These are phyloP conservation scores for Lethenteron reissneri DNA, from an alignment of 2,113 vertebrate species.

Conservation along the genomic window DNA sequence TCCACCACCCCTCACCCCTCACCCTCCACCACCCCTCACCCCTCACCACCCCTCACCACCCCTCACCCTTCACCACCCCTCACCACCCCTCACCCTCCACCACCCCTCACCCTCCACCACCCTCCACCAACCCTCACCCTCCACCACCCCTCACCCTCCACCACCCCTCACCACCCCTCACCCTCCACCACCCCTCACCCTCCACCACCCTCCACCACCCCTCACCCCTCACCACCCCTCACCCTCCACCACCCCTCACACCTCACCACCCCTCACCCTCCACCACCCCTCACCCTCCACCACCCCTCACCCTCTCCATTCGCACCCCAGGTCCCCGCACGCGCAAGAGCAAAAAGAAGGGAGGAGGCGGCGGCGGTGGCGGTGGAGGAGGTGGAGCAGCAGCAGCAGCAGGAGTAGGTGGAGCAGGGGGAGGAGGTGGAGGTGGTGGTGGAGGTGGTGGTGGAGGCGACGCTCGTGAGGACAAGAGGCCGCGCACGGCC, in stretches of 20 bases:
- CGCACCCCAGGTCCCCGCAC: constrained; percentile 63
- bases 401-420: too few species aligned
- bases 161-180: constrained; percentile 1
- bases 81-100: background rate
- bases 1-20: too few species aligned
- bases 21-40: too few species aligned
- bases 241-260: background rate
- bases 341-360: constrained; percentile 91
- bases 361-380: constrained; percentile 12
- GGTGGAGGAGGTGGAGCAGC: too few species aligned
- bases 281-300: constrained; percentile 10
- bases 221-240: background rate
- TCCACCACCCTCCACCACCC: background rate
- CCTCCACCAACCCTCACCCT: background rate
- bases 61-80: too few species aligned
- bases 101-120: background rate
- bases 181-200: background rate
- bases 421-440: too few species aligned
- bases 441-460: too few species aligned
- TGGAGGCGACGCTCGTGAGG: constrained; percentile 21
- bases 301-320: constrained; percentile 9
- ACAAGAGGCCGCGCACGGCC: constrained; percentile 63
- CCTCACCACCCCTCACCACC: too few species aligned
- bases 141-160: background rate
- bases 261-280: background rate